A percentile compares a stretch with the other conserved stretches of the same genome.
These are phyloP conservation scores for Tromatobia lineatoria DNA, from an alignment of 2,888 invertebrate species.

Conservation along the genomic window DNA sequence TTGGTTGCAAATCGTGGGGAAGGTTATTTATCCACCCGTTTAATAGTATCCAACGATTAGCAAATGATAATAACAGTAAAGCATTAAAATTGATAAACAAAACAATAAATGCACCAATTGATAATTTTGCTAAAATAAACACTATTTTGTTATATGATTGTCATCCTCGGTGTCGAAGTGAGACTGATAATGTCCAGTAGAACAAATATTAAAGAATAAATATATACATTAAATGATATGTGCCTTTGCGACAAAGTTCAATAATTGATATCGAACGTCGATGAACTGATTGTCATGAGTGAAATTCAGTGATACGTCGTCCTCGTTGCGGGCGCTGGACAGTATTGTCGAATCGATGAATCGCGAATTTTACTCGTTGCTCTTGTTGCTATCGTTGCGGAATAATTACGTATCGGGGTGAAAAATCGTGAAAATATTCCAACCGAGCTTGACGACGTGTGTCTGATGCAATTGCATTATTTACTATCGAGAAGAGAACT, in stretches of 20 bases:
- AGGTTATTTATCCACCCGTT: too few species aligned
- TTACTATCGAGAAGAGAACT: conserved; percentile 25
- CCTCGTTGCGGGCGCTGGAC: conserved; percentile 2
- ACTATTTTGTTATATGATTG: too few species aligned
- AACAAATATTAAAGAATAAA: background rate
- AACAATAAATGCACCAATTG: too few species aligned
- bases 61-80: too few species aligned
- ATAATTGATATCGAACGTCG: conserved; percentile 14
- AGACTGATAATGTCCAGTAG: background rate
- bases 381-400: background rate
- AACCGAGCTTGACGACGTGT: background rate
- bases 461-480: conserved; percentile 29
- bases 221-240: background rate
- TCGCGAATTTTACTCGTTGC: conserved; percentile 3
- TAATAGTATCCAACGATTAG: too few species aligned
- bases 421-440: conserved; percentile 10
- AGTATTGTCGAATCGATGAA: conserved; percentile 32
- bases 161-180: background rate
- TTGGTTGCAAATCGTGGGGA: too few species aligned
- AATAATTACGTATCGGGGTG: conserved; percentile 17
- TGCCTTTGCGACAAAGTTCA: background rate
- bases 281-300: background rate
- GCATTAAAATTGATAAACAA: too few species aligned
- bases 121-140: too few species aligned
- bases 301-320: conserved; percentile 23